phyloP scores from a whole-genome alignment of 2,113 vertebrate species.

The Sapayoa aenigma region DNA sequence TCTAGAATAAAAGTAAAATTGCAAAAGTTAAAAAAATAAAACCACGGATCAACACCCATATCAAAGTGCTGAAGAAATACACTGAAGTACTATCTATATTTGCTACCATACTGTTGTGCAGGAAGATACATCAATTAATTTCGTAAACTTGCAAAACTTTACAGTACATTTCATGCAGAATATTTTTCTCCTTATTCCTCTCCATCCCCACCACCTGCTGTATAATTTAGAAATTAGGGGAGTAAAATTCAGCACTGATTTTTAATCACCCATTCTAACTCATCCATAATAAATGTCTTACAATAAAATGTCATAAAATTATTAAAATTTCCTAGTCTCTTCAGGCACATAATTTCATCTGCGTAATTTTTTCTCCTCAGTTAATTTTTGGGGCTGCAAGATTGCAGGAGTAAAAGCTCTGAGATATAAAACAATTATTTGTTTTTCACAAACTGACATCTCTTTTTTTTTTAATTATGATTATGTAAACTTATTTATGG shows the following conservation, averaged over 20 bases:
- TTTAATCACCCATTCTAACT: constrained; percentile 1
- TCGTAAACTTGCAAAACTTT: neutral
- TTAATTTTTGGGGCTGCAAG: neutral
- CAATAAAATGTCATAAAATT: neutral
- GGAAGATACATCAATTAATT: neutral
- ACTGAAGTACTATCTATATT: neutral
- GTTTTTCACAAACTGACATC: neutral
- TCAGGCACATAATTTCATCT: neutral
- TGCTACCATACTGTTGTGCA: neutral
- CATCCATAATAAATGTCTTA: neutral
- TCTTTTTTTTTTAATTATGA: neutral
- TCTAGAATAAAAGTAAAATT: neutral
- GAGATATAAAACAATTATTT: neutral
- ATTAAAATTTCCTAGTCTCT: neutral
- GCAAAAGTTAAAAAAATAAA: neutral
- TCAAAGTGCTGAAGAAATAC: neutral
- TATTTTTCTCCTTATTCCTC: neutral
- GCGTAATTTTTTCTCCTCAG: neutral
- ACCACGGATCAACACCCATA: fast-evolving
- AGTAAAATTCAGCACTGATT: neutral
- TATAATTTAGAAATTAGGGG: neutral
- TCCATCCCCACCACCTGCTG: neutral
- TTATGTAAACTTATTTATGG: neutral
- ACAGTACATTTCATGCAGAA: neutral
- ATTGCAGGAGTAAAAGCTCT: neutral